phyloP scores from a whole-genome alignment of 2,797 vertebrate species.

The Hipposideros larvatus region DNA sequence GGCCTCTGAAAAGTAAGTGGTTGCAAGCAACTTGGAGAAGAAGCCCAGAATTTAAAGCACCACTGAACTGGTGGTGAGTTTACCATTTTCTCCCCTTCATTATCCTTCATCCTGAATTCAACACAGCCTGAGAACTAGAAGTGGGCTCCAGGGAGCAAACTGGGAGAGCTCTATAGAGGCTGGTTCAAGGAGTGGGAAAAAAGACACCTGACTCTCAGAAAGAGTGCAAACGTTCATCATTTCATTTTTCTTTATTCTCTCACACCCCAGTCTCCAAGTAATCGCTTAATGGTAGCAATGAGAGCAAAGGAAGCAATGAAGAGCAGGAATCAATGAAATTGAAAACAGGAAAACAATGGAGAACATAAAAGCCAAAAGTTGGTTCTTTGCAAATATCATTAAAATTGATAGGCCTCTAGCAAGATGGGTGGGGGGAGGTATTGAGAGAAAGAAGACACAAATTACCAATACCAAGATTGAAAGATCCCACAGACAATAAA shows the following conservation, averaged over 20 bases:
- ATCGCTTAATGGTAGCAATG: conserved; percentile 12
- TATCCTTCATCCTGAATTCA: neutral
- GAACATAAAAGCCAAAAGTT: neutral
- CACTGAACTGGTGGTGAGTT: neutral
- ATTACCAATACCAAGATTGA: neutral
- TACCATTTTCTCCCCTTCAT: neutral
- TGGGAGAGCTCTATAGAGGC: neutral
- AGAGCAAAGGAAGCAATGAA: conserved; percentile 39
- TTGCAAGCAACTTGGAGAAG: neutral
- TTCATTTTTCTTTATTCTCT: neutral
- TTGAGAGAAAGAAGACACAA: neutral
- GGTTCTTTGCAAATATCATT: conserved; percentile 52
- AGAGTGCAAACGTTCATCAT: neutral
- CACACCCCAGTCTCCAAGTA: neutral
- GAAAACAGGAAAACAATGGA: conserved; percentile 27
- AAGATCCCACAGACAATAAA: neutral
- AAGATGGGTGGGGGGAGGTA: neutral
- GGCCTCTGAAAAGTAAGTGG: neutral
- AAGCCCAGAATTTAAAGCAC: neutral
- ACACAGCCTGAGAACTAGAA: neutral
- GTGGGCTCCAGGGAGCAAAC: neutral
- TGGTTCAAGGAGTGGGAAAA: neutral
- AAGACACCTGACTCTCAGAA: neutral
- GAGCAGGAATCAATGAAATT: conserved; percentile 36
- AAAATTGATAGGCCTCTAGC: conserved; percentile 22